Evolutionary conservation across 2,797 vertebrate genomes (phyloP), one percentile per base, ranked within the genome.

Genomic region (Bufotes viridis): DNA sequence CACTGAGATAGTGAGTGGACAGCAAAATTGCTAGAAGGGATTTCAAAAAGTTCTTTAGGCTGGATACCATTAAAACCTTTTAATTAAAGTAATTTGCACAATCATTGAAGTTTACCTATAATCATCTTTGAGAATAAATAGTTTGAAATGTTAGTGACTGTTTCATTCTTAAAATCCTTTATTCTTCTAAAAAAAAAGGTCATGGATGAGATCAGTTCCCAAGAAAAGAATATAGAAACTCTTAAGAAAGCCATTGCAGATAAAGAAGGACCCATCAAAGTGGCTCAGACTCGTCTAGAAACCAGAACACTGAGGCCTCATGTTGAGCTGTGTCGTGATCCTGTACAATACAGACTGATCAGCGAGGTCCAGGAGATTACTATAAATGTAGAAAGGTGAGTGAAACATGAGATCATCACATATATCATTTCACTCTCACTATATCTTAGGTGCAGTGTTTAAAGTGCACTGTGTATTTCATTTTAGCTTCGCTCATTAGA

Each of bases 271-370:
- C 95, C 94, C 0, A 91, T 96, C 89, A 95, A 93, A 88, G 90
- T 98, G 91, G 96, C 96, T 67, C 94, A 97, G 87, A 94, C 93
- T 0, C 96, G 96, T 26, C 86, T 99, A 91, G 93, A 94, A 26
- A 88, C 94, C 14, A 96, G 98, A 76, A 93, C 88, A 0, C 93
- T 90, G 82, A 94, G 97, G 57, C 97, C 98, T 2, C 94, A 93
- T 0, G 93, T 95, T 85, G 98, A 99, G 93, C 94, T 95, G 5
- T 98, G 97, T 90, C 93, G 93, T 0, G 98, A 99, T 58, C 79
- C 86, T 0, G 96, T 91, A 0, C 97, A 99, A 42, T 86, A 90
- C 14, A 93, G 94, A 78, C 96, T 99, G 81, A 92, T 96, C 17
- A 85, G 76, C 0, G 97, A 98, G 92, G 92, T 98, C 78, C 92